These are phyloP conservation scores for Scleropages formosus DNA, from an alignment of 2,797 vertebrate genomes.

Conservation along the genomic window DNA sequence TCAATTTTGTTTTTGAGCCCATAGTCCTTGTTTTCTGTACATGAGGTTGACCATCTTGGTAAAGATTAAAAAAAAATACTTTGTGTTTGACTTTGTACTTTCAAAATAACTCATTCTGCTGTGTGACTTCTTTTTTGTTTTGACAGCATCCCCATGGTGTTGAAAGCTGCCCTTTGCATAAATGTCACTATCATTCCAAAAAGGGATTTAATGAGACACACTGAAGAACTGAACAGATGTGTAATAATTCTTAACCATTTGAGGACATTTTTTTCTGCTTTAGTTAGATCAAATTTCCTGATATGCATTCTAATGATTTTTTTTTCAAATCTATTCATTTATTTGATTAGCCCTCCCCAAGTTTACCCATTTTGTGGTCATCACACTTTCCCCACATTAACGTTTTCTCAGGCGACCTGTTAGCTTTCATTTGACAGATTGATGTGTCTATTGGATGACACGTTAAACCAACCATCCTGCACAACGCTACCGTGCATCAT, in stretches of 20 bases:
- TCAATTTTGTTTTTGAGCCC: not conserved
- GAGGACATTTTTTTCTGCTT: not conserved
- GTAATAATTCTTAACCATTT: not conserved
- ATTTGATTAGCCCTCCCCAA: not conserved
- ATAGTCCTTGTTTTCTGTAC: not conserved
- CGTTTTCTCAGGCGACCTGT: slow-evolving; percentile 3
- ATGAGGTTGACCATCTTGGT: too few species aligned
- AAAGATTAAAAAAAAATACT: too few species aligned
- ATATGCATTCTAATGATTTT: not conserved
- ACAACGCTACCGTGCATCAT: slow-evolving; percentile 5
- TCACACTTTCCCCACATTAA: not conserved
- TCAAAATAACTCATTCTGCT: not conserved
- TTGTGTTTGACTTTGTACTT: not conserved
- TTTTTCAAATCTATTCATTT: not conserved
- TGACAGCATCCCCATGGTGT: too few species aligned
- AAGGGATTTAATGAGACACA: not conserved
- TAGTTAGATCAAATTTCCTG: not conserved
- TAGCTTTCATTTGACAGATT: slow-evolving; percentile 31
- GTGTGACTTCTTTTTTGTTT: slow-evolving; percentile 14
- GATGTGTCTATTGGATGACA: slow-evolving; percentile 27
- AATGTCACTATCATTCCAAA: not conserved
- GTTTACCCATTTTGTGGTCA: not conserved
- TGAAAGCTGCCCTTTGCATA: not conserved
- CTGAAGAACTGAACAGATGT: not conserved
- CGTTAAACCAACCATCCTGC: slow-evolving; percentile 26